These are phyloP conservation scores for Rhea americana DNA, from an alignment of 2,113 vertebrate species.

Conservation along the genomic window DNA sequence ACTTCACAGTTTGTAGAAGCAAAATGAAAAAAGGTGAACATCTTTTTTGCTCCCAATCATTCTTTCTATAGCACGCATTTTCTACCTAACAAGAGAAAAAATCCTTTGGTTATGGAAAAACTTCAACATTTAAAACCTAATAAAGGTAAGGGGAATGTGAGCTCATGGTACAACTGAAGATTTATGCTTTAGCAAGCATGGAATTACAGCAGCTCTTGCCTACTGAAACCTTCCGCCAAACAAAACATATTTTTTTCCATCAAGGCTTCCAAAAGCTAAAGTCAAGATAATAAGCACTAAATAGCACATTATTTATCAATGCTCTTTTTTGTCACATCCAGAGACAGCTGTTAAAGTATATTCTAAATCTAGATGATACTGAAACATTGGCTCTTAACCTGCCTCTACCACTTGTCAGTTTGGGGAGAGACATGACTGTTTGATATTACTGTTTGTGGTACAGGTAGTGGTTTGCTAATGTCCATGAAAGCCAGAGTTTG, in stretches of 20 bases:
- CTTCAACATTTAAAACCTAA: background rate
- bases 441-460: background rate
- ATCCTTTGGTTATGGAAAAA: background rate
- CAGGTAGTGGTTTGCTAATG: background rate
- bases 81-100: background rate
- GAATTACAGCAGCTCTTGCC: background rate
- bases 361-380: background rate
- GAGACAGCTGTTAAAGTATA: background rate
- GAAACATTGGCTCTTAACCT: background rate
- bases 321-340: background rate
- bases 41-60: background rate
- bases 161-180: background rate
- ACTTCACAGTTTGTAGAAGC: background rate
- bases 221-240: background rate
- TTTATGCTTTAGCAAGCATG: background rate
- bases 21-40: background rate
- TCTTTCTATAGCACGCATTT: background rate
- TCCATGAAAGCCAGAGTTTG: background rate
- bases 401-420: fast-evolving
- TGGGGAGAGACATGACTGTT: background rate
- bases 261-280: background rate
- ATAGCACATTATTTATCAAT: background rate
- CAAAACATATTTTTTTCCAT: background rate
- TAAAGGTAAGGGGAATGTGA: background rate
- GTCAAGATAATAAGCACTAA: background rate